Base-by-base conservation (phyloP, 2,888 invertebrate genomes). In the Stratiomys singularior region DNA sequence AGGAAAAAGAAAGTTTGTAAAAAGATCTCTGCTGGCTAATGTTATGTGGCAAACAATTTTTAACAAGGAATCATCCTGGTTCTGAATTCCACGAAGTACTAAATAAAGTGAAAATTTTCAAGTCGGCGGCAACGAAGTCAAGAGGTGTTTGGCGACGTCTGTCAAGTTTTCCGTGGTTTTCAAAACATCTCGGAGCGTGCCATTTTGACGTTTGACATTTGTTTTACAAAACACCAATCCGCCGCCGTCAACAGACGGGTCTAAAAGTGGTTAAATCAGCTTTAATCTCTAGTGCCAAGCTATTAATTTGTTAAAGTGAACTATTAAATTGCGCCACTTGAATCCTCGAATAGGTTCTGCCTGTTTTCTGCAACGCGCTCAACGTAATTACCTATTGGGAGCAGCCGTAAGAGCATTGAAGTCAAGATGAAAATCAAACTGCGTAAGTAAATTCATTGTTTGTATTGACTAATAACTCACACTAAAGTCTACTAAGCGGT, bases 191-290 rank as follows among this genome's bases (percentile, higher is more conserved):
- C 74, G 66, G 63, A 76, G 66, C 67, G 58, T 77, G 76, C 76
- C 76, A 66, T 66, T 76, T 67, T 77, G 77, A 77, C 77, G 60
- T 77, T 77, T 77, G 77, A 77, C 77, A 67, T 77, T 67, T 67
- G 56, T 66, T 66, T 58, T 21, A 67, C 44, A 58, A 76, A 64
- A 27, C 11, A 18, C 30, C 27, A 37, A 27, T 25, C n/a, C 7
- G 25, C 18, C 21, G 52, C 58, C 23, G 74, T 18, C 18, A 9
- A 37, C 3, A 5, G 3, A 37, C 37, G 5, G 9, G 37, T 9
- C 9, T 5, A 37, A 3, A 5, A 37, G 37, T 37, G 3, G 37
- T 37, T 37, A 37, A 37, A 37, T 37, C n/a, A n/a, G n/a, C n/a
- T n/a, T n/a, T n/a, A n/a, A n/a, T n/a, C n/a, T n/a, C n/a, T n/a